Evolutionary conservation across 2,113 vertebrate species (phyloP).

Genomic region (Laticauda colubrina): DNA sequence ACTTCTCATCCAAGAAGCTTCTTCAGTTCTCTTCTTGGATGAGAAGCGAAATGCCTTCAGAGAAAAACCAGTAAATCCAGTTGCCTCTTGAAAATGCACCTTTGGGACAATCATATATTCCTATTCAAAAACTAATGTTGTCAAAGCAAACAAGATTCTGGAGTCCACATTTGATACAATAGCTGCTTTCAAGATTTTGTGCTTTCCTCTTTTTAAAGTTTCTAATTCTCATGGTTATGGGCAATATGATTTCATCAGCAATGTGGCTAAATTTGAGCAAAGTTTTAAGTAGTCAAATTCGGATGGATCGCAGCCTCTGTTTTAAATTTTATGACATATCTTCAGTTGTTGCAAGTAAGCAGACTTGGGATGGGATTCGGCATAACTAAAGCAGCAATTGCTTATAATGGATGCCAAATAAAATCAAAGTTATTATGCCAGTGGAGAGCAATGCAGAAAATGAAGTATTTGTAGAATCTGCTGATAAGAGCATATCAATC

Average conservation of each 20-base stretch:
- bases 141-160: neutral
- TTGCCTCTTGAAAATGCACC: too few relatives aligned
- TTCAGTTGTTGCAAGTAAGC: neutral
- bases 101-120: neutral
- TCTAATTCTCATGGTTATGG: neutral
- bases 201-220: neutral
- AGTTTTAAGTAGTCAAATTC: neutral
- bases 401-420: neutral
- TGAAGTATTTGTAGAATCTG: neutral
- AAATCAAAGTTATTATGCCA: neutral
- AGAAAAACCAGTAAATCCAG: too few relatives aligned
- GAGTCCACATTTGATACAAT: neutral
- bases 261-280: neutral
- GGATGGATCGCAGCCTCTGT: neutral
- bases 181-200: neutral
- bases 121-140: neutral
- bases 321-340: neutral
- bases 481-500: neutral
- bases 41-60: too few relatives aligned
- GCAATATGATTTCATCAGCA: neutral
- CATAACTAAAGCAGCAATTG: neutral
- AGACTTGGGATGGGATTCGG: neutral
- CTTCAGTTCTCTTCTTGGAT: too few relatives aligned
- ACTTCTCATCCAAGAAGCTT: too few relatives aligned
- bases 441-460: neutral